phyloP scores from a whole-genome alignment of 2,888 invertebrate species.

The Leptopilina syphax region DNA sequence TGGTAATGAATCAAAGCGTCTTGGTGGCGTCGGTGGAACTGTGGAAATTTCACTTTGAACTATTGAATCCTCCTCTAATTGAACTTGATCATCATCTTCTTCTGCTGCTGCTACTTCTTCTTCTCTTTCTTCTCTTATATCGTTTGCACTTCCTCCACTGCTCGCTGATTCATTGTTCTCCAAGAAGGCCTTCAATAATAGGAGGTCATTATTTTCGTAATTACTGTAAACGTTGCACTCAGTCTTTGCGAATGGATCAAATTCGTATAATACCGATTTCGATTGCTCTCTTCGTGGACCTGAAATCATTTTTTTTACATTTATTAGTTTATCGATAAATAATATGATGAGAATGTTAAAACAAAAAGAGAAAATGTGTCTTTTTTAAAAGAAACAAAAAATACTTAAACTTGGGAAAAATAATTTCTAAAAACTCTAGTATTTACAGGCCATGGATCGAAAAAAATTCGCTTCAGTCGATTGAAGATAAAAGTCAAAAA shows the following conservation, averaged over 20 bases:
- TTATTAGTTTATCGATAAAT: too few relatives aligned
- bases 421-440: background rate
- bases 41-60: slow-evolving; percentile 55
- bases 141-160: slow-evolving; percentile 76
- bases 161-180: slow-evolving; percentile 84
- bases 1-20: slow-evolving; percentile 82
- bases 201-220: slow-evolving; percentile 80
- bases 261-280: slow-evolving; percentile 67
- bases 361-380: too few relatives aligned
- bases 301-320: slow-evolving; percentile 61
- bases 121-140: slow-evolving; percentile 75
- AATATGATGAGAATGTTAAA: too few relatives aligned
- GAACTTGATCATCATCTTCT: slow-evolving; percentile 76
- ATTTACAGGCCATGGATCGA: too few relatives aligned
- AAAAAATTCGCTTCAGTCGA: too few relatives aligned
- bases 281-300: slow-evolving; percentile 69
- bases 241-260: slow-evolving; percentile 66
- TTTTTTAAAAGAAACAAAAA: too few relatives aligned
- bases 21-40: slow-evolving; percentile 82
- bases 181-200: slow-evolving; percentile 83
- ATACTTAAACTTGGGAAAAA: background rate
- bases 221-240: slow-evolving; percentile 70
- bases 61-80: slow-evolving; percentile 67
- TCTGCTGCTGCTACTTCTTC: slow-evolving; percentile 76
- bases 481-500: too few relatives aligned